phyloP scores from a whole-genome alignment of 2,113 vertebrate species.

The Oncorhynchus tshawytscha region DNA sequence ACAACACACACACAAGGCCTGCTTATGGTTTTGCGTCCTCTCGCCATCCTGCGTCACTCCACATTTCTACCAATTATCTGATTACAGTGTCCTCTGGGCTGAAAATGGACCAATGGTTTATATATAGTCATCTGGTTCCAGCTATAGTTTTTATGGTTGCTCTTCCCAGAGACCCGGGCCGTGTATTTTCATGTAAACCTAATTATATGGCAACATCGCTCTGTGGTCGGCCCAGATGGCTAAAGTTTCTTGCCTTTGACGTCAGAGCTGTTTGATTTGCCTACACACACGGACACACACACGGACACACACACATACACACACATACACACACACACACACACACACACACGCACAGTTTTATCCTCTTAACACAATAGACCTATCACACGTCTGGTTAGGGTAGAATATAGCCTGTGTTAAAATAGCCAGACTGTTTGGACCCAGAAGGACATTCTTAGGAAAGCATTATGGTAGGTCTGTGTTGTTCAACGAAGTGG shows the following conservation, averaged over 20 bases:
- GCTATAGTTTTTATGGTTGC: slow-evolving; percentile 62
- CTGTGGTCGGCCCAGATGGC: slow-evolving; percentile 67
- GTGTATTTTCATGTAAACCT: slow-evolving; percentile 72
- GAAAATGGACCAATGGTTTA: slow-evolving; percentile 65
- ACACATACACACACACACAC: not conserved
- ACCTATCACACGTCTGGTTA: slow-evolving; percentile 30
- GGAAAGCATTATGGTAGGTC: slow-evolving; percentile 33
- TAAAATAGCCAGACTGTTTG: slow-evolving; percentile 37
- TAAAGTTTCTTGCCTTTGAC: slow-evolving; percentile 73
- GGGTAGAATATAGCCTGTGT: slow-evolving; percentile 36
- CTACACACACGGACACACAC: not conserved
- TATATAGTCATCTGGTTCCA: slow-evolving; percentile 68
- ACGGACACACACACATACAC: not conserved
- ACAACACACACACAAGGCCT: not conserved
- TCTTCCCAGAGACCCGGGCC: slow-evolving; percentile 68
- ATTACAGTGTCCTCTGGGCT: slow-evolving; percentile 60
- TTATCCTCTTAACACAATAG: not conserved
- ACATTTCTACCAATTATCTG: slow-evolving; percentile 70
- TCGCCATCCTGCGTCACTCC: slow-evolving; percentile 50
- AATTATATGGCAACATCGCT: slow-evolving; percentile 70
- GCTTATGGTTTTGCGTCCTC: slow-evolving; percentile 34
- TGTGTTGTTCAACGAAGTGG: slow-evolving; percentile 12
- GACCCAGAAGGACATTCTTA: slow-evolving; percentile 44
- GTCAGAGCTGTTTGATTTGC: slow-evolving; percentile 67
- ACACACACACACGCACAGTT: not conserved